These are phyloP conservation scores for Catalaphyllia jardinei DNA, from an alignment of 64 coral and sea anemone genomes.

Conservation along the genomic window DNA sequence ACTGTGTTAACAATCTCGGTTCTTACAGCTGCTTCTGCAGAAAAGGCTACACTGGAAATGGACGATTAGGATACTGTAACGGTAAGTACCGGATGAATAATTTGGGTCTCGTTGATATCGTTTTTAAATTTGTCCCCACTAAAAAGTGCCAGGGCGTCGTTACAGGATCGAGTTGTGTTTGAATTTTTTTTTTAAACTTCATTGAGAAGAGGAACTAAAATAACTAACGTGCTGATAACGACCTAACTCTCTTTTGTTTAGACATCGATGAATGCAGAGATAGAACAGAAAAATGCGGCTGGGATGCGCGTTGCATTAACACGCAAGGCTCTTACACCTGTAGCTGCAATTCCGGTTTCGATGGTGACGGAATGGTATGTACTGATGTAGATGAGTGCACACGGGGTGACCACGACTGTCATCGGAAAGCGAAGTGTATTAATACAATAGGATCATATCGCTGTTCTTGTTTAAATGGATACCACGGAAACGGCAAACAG, in stretches of 20 bases:
- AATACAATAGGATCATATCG: slow-evolving; percentile 12
- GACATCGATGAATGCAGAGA: slow-evolving; percentile 16
- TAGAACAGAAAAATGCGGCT: not conserved
- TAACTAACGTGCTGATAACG: too few relatives aligned
- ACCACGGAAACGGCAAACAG: slow-evolving; percentile 16
- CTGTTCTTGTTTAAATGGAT: slow-evolving; percentile 15
- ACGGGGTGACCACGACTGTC: slow-evolving; percentile 1
- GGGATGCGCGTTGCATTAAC: not conserved
- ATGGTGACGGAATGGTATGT: slow-evolving; percentile 4
- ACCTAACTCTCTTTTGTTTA: too few relatives aligned
- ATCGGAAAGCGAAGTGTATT: not conserved
- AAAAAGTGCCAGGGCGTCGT: not conserved
- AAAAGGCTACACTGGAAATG: too few relatives aligned
- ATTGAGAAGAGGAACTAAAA: not conserved
- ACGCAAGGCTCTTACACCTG: slow-evolving; percentile 20
- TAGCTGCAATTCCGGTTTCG: slow-evolving; percentile 2
- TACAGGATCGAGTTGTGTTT: not conserved
- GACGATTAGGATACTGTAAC: too few relatives aligned
- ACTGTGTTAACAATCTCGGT: too few relatives aligned
- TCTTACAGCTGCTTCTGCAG: too few relatives aligned
- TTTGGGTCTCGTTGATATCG: not conserved
- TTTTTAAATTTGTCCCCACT: not conserved
- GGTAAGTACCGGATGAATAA: too few relatives aligned
- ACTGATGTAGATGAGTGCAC: slow-evolving; percentile 9
- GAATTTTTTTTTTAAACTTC: not conserved